Conservation (phyloP, 2,113 vertebrate genomes). For the Pristiophorus japonicus region DNA sequence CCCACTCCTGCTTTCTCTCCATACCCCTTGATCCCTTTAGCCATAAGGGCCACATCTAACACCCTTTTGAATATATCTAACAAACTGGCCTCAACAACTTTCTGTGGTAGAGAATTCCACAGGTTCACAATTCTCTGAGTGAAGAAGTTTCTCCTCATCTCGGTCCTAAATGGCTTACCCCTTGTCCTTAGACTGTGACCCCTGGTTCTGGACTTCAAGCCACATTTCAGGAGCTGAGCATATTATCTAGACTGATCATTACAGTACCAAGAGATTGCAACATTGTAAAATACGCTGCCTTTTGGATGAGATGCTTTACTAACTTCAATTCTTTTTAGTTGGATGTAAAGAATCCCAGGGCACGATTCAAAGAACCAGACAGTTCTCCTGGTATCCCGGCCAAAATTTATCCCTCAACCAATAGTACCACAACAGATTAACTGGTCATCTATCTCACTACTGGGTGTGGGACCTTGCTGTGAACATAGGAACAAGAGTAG, state of each 20-base stretch:
- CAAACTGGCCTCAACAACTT: no score
- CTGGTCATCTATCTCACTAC: not conserved
- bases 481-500: not conserved
- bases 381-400: not conserved
- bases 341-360: not conserved
- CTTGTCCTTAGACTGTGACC: no score
- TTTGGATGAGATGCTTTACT: not conserved
- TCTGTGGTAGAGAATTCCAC: no score
- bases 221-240: not conserved
- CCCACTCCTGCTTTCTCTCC: no score
- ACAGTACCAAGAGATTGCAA: not conserved
- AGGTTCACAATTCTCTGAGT: no score
- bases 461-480: not conserved
- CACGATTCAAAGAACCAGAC: not conserved
- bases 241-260: not conserved
- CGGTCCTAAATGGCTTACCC: no score
- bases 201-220: no score
- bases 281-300: not conserved
- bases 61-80: no score
- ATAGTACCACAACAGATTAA: not conserved
- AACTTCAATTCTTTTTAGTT: not conserved
- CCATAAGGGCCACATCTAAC: no score
- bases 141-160: no score
- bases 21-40: no score
- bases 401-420: not conserved